Base-by-base conservation (phyloP, 2,113 vertebrate species). In the Todiramphus saurophagus region DNA sequence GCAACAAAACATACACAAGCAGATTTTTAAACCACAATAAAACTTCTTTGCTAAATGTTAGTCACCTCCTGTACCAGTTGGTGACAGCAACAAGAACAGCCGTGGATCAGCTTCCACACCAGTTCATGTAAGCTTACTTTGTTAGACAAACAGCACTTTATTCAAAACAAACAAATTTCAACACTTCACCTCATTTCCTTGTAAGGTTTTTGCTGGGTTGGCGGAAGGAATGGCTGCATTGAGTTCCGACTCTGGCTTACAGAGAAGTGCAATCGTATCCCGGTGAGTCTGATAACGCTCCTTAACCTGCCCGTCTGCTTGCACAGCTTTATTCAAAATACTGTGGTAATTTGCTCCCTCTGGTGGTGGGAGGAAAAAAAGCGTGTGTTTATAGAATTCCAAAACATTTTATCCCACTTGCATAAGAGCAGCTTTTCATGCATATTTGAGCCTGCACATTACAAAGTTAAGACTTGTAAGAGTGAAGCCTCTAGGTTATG, bases 121-220 rank as follows among this genome's bases (percentile, higher is more conserved):
- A 80, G 44, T 18, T 83, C 4, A 33, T 0, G 0, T 7, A 70
- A 87, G 39, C 59, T 78, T 18, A 67, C 8, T 78, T 63, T 15
- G 19, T 59, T 18, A 83, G 10, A 59, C 1, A 2, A 68, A 55
- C 0, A 87, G 17, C 30, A 50, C 24, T 48, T 27, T 43, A 12
- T 6, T 64, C 20, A 82, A 89, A 89, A 19, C 0, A 55, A 23
- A 75, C 27, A 43, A 6, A 44, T 83, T 12, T 53, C 70, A 41
- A 2, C 2, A 13, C 20, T 96, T 98, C 92, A 99, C 99, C 99
- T 99, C 99, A 35, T 98, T 99, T 96, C 99, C 99, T 96, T 99
- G 99, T 83, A 99, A 97, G 21, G 99, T 99, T 97, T 99, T 99
- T 67, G 99, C 98, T 16, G 99, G 99, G 97, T 99, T 99, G 64